Conservation (phyloP, 1,140 invertebrate genomes). For the Drosophila obscura region DNA sequence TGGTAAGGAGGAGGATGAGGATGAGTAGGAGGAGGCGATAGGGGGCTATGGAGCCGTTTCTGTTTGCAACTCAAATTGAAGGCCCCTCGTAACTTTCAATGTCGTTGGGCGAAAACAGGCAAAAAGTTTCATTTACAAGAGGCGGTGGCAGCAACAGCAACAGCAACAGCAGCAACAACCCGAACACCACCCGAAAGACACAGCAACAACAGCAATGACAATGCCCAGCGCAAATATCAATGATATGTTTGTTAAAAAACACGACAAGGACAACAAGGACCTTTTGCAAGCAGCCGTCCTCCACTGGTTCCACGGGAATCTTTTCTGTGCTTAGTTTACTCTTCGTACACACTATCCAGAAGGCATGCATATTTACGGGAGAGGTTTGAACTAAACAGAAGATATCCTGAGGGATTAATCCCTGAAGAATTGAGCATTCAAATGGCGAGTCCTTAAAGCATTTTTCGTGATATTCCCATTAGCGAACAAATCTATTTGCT, state of each 20-base stretch:
- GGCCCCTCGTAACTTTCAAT: slow-evolving; percentile 69
- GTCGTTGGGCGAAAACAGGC: slow-evolving; percentile 48
- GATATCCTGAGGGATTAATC: too few relatives aligned
- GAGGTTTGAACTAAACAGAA: too few relatives aligned
- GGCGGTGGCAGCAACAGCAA: slow-evolving; percentile 21
- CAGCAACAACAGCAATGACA: slow-evolving; percentile 48
- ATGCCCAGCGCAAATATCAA: slow-evolving; percentile 74
- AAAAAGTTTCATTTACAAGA: slow-evolving; percentile 76
- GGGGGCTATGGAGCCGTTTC: slow-evolving; percentile 15
- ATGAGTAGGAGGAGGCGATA: not conserved
- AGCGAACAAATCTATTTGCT: too few relatives aligned
- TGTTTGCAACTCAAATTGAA: slow-evolving; percentile 49
- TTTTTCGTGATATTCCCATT: too few relatives aligned
- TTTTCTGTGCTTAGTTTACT: slow-evolving; percentile 17
- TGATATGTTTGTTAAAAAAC: slow-evolving; percentile 81
- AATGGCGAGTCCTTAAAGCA: too few relatives aligned
- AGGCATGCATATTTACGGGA: too few relatives aligned
- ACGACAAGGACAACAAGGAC: slow-evolving; percentile 61
- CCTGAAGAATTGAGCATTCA: too few relatives aligned
- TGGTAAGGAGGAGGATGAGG: not conserved
- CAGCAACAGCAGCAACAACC: slow-evolving; percentile 33
- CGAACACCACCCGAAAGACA: not conserved
- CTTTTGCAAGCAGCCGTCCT: slow-evolving; percentile 36
- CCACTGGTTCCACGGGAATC: slow-evolving; percentile 23
- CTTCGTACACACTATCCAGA: not conserved